Conservation (phyloP, 2,888 invertebrate genomes). For the Hetaerina titia region DNA sequence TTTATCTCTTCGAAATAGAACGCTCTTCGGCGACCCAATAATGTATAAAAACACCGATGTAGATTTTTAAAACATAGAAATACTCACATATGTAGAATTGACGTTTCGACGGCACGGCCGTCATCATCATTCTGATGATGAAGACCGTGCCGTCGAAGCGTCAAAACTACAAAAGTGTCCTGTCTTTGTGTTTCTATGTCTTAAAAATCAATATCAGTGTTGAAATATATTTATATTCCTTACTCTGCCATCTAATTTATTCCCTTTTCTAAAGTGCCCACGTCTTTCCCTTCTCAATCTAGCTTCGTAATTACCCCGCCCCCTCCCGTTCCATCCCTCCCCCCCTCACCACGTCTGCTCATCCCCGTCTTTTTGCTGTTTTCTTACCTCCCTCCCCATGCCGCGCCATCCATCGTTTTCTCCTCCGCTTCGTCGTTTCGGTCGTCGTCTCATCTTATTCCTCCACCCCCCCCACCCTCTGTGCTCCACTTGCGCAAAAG, state of each 20-base stretch:
- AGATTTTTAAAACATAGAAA: too few species aligned
- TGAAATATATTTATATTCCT: too few species aligned
- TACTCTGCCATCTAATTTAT: constrained; percentile 18
- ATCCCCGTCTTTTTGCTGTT: neutral
- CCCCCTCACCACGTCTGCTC: neutral
- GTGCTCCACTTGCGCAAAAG: neutral
- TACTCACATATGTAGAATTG: too few species aligned
- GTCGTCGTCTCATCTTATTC: neutral
- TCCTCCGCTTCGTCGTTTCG: neutral
- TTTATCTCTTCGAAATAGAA: too few species aligned
- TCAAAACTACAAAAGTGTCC: too few species aligned
- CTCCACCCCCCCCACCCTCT: neutral
- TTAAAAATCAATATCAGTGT: too few species aligned
- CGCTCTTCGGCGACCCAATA: too few species aligned
- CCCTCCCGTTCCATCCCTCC: neutral
- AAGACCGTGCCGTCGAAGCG: too few species aligned
- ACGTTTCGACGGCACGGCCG: too few species aligned
- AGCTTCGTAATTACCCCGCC: neutral
- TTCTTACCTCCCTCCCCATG: neutral
- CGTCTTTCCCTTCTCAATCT: neutral
- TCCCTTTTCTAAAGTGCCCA: neutral
- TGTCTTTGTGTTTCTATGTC: too few species aligned
- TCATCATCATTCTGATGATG: too few species aligned
- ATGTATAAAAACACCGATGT: too few species aligned
- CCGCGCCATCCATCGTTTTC: neutral